phyloP scores from a whole-genome alignment of 2,113 vertebrate species.

The Noctilio leporinus region DNA sequence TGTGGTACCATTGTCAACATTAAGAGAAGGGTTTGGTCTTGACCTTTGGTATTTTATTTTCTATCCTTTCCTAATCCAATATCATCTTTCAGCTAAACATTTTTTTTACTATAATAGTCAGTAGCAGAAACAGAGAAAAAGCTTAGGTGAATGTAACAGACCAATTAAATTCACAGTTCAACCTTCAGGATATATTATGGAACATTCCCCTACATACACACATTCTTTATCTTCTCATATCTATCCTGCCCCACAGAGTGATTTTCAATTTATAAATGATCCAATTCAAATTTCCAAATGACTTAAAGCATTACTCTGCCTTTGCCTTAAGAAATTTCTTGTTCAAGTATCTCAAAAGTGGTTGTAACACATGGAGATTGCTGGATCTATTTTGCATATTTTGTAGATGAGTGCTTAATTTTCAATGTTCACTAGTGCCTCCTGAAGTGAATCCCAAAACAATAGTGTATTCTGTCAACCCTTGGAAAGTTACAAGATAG shows the following conservation, averaged over 20 bases:
- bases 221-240: not conserved
- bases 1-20: not conserved
- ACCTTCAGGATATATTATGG: not conserved
- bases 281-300: not conserved
- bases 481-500: not conserved
- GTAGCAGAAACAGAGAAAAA: not conserved
- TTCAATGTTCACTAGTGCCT: not conserved
- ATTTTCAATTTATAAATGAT: not conserved
- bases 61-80: not conserved
- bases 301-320: not conserved
- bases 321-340: not conserved
- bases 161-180: not conserved
- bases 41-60: not conserved
- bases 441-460: not conserved
- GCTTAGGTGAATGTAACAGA: not conserved
- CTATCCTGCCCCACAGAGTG: not conserved
- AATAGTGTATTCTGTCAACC: not conserved
- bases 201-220: not conserved
- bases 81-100: not conserved
- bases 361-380: not conserved
- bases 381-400: not conserved
- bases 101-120: not conserved
- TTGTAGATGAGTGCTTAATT: not conserved
- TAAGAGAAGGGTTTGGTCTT: not conserved
- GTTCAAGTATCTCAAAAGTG: not conserved